Evolutionary conservation across 2,797 vertebrate species (phyloP).

Genomic region (Lacerta viridis): DNA sequence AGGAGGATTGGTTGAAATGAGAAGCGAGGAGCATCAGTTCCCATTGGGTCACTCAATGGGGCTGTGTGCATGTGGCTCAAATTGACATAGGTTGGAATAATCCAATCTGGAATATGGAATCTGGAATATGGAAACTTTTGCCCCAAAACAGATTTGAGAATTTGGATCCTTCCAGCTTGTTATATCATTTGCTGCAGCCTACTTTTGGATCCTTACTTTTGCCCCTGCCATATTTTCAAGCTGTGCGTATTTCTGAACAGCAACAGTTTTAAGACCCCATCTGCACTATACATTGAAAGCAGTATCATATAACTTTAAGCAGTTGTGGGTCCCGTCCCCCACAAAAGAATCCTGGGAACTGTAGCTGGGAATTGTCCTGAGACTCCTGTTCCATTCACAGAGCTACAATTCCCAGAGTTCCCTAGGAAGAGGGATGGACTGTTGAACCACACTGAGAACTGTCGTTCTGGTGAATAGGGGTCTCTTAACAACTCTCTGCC

Average conservation of each 20-base stretch:
- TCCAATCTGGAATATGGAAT: too few relatives aligned
- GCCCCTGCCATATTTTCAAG: background rate
- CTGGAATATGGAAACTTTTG: background rate
- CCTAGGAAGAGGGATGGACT: too few relatives aligned
- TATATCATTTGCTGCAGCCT: background rate
- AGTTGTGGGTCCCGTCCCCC: too few relatives aligned
- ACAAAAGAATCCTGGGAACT: too few relatives aligned
- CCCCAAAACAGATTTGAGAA: background rate
- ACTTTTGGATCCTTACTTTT: background rate
- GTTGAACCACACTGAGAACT: too few relatives aligned
- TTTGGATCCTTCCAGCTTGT: background rate
- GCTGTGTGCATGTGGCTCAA: background rate
- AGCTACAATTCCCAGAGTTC: too few relatives aligned
- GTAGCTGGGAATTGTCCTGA: too few relatives aligned
- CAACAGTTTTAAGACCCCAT: background rate
- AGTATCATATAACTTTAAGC: too few relatives aligned
- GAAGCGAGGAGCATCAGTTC: background rate
- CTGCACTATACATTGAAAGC: too few relatives aligned
- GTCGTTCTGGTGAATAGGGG: too few relatives aligned
- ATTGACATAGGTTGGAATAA: background rate
- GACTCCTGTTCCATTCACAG: too few relatives aligned
- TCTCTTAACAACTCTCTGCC: too few relatives aligned
- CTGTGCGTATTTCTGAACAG: background rate
- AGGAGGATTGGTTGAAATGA: constrained; percentile 27
- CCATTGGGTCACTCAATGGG: accelerated